Evolutionary conservation across 2,888 invertebrate species (phyloP), one percentile per base, ranked within the genome.

Genomic region (Lottia gigantea): DNA sequence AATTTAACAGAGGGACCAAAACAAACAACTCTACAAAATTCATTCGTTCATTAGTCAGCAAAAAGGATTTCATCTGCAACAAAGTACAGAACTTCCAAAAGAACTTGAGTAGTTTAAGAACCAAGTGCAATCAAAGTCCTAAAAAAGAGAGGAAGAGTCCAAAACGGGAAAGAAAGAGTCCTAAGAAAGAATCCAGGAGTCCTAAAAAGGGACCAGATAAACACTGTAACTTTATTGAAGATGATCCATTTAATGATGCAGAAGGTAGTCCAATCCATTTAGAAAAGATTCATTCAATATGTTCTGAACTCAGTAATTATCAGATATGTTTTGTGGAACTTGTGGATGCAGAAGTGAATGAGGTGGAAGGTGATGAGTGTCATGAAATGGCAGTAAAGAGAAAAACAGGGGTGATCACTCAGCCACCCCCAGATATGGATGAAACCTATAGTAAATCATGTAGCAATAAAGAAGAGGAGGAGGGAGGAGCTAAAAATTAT

Each of bases 71-170:
- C 55, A 23, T 67, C 40, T 26, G 67, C 12, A 55, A 40, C 25
- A 49, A 67, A 55, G 67, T 67, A 19, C 67, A 61, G 16, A 49
- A 67, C 55, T 55, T 67, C 40, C 67, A 67, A 16, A 49, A 67
- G 40, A 67, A 67, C 61, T 55, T 67, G 19, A 55, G 55, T 23
- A 61, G 67, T 23, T 67, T 67, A 14, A 49, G 67, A 23, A 55
- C 19, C 11, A 55, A 55, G 23, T 55, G 55, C 23, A 55, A 55
- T 19, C 19, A 55, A 23, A 55, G 55, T 55, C 55, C 55, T 7
- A 55, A 55, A 23, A 55, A 23, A 55, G 55, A 55, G 55, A 19
- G 55, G 7, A 55, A 55, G 23, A 55, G 55, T 55, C 55, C 55
- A 2, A 55, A 55, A 19, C 19, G 23, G 55, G 55, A 55, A 55